phyloP scores from a whole-genome alignment of 2,113 vertebrate genomes.

The Ptyas mucosa region DNA sequence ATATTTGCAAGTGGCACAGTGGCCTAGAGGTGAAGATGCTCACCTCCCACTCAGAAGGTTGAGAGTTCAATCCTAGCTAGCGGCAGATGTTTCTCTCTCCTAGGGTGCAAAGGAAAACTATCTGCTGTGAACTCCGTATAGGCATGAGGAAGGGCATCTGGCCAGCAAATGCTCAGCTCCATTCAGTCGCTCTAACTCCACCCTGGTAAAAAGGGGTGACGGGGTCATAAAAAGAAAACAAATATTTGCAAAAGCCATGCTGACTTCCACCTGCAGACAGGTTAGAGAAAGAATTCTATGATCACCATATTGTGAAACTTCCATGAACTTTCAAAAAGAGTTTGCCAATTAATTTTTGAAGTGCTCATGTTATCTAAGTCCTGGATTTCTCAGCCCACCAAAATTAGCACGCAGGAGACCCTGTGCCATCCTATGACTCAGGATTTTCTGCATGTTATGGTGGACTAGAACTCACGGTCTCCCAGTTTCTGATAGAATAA shows the following conservation, averaged over 20 bases:
- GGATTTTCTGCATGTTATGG: no score
- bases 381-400: no score
- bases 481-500: no score
- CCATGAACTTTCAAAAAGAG: no score
- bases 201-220: background rate
- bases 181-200: background rate
- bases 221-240: no score
- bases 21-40: no score
- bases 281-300: background rate
- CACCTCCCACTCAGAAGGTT: background rate
- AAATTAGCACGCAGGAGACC: no score
- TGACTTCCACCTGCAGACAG: background rate
- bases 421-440: no score
- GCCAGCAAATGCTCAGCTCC: background rate
- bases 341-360: no score
- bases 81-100: background rate
- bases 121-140: background rate
- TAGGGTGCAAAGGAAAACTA: background rate
- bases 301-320: no score
- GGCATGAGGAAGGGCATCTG: background rate
- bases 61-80: background rate
- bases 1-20: background rate
- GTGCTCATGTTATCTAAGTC: no score
- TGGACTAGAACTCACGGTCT: no score
- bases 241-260: background rate